These are phyloP conservation scores for Brachynemurus nebulosus DNA, from an alignment of 2,888 invertebrate genomes.

Conservation along the genomic window DNA sequence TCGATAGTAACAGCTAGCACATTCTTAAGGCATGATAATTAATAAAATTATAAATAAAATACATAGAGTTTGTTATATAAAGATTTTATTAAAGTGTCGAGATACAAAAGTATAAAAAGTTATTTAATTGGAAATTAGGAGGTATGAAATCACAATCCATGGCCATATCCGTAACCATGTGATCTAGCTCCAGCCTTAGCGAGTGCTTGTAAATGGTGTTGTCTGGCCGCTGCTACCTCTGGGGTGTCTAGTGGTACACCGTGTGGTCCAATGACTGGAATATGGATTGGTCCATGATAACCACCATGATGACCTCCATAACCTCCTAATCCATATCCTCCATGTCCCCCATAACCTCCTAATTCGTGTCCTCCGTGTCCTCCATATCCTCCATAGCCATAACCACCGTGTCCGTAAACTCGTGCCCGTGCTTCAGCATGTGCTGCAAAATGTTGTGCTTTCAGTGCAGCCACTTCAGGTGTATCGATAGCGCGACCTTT, in stretches of 20 bases:
- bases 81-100: no score
- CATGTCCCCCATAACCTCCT: neutral
- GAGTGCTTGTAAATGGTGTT: conserved; percentile 10
- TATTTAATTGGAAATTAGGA: no score
- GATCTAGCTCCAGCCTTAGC: conserved; percentile 11
- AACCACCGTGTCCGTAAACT: no score
- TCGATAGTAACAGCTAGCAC: no score
- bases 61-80: no score
- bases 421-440: conserved; percentile 8
- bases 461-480: conserved; percentile 11
- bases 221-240: conserved; percentile 12
- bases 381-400: no score
- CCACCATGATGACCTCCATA: neutral
- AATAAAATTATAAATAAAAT: no score
- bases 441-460: conserved; percentile 11
- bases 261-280: conserved; percentile 28
- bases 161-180: conserved; percentile 3
- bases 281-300: conserved; percentile 30
- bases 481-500: conserved; percentile 10
- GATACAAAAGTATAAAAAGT: no score
- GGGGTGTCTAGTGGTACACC: conserved; percentile 14
- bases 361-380: no score
- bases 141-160: no score
- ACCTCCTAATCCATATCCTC: neutral
- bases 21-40: no score